Conservation (phyloP, 1,140 invertebrate genomes). For the Ooceraea biroi region DNA sequence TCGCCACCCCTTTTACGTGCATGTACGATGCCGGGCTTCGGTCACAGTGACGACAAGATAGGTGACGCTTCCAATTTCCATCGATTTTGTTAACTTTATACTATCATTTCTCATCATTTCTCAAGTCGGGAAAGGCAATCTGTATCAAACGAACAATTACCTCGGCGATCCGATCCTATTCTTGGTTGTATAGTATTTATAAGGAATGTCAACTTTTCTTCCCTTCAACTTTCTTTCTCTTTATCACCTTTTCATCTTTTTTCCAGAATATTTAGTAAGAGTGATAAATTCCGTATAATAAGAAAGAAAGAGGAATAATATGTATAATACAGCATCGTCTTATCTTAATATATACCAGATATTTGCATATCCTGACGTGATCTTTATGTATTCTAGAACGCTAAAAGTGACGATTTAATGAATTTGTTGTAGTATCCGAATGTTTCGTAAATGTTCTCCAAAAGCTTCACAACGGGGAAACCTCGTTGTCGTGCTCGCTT, state of each 20-base stretch:
- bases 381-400: not conserved
- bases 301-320: too few relatives aligned
- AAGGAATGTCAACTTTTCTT: not conserved
- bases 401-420: not conserved
- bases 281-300: too few relatives aligned
- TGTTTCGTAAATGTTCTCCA: conserved; percentile 8
- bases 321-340: too few relatives aligned
- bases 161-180: conserved; percentile 31
- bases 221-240: too few relatives aligned
- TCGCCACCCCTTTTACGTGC: conserved; percentile 64
- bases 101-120: conserved; percentile 75
- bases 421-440: not conserved
- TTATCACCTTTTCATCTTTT: too few relatives aligned
- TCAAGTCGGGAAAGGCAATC: conserved; percentile 56
- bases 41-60: conserved; percentile 77
- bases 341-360: not conserved
- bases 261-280: too few relatives aligned
- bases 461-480: not conserved
- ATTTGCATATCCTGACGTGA: not conserved
- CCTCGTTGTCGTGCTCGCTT: conserved; percentile 19
- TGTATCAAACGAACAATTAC: conserved; percentile 57
- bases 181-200: not conserved
- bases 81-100: conserved; percentile 77
- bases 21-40: conserved; percentile 66
- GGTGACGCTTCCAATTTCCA: conserved; percentile 74